phyloP scores from a whole-genome alignment of 2,113 vertebrate species.

The Prietella phreatophila region DNA sequence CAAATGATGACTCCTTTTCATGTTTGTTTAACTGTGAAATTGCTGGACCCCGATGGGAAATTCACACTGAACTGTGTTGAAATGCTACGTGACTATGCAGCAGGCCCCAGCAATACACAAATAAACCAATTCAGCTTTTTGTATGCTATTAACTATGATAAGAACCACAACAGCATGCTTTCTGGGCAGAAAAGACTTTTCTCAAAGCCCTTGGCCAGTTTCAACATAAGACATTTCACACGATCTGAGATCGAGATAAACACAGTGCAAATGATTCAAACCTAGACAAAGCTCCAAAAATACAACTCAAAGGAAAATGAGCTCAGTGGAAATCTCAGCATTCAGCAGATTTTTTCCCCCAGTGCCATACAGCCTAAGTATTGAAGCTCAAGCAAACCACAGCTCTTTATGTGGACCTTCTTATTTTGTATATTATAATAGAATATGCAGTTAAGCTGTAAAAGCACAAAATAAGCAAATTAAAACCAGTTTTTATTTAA shows the following conservation, averaged over 20 bases:
- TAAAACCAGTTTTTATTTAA: no score
- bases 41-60: slow-evolving; percentile 9
- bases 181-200: slow-evolving; percentile 4
- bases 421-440: slow-evolving; percentile 4
- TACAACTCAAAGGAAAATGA: slow-evolving; percentile 19
- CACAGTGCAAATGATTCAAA: not conserved
- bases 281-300: slow-evolving; percentile 12
- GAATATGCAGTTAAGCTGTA: not conserved
- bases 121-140: slow-evolving; percentile 31
- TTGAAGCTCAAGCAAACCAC: not conserved
- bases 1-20: slow-evolving; percentile 13
- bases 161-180: slow-evolving; percentile 2
- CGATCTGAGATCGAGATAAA: slow-evolving; percentile 37
- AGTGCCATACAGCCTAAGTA: not conserved
- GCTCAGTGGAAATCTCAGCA: slow-evolving; percentile 7
- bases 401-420: not conserved
- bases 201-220: not conserved
- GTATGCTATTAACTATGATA: slow-evolving; percentile 6
- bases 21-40: slow-evolving; percentile 31
- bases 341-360: not conserved
- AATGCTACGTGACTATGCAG: slow-evolving; percentile 36
- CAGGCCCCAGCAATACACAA: slow-evolving; percentile 16
- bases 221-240: slow-evolving; percentile 33
- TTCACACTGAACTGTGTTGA: slow-evolving; percentile 6
- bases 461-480: not conserved